phyloP scores from a whole-genome alignment of 2,888 invertebrate genomes.

The Monopis laevigella region DNA sequence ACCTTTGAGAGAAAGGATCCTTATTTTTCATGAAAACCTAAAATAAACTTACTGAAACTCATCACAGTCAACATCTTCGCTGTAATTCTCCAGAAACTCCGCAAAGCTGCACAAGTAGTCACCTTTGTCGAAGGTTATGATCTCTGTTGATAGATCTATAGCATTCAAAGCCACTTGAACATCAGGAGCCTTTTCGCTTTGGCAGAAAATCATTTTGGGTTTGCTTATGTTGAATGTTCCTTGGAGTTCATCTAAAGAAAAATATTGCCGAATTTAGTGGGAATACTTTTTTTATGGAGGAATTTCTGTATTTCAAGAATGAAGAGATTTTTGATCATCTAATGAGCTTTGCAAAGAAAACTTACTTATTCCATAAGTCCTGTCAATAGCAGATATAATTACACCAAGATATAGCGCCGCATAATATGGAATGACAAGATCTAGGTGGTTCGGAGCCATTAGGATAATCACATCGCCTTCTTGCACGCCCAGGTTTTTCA shows the following conservation, averaged over 20 bases:
- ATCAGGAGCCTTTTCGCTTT: constrained; percentile 33
- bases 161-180: constrained; percentile 31
- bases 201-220: constrained; percentile 43
- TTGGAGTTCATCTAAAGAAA: constrained; percentile 32
- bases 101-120: constrained; percentile 29
- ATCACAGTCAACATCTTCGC: constrained; percentile 25
- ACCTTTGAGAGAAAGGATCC: no score
- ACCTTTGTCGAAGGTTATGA: constrained; percentile 38
- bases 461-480: constrained; percentile 47
- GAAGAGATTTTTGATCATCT: no score
- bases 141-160: constrained; percentile 25
- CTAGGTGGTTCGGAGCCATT: constrained; percentile 50
- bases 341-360: no score
- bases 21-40: no score
- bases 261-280: no score
- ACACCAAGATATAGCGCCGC: constrained; percentile 51
- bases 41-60: constrained; percentile 35
- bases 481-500: constrained; percentile 37
- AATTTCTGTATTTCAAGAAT: no score
- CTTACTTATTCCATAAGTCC: constrained; percentile 13
- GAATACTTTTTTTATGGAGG: no score
- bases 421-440: constrained; percentile 47
- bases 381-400: constrained; percentile 20
- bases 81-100: constrained; percentile 30
- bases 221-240: constrained; percentile 27